phyloP scores from a whole-genome alignment of 1,140 invertebrate genomes.

The Agraylea sexmaculata region DNA sequence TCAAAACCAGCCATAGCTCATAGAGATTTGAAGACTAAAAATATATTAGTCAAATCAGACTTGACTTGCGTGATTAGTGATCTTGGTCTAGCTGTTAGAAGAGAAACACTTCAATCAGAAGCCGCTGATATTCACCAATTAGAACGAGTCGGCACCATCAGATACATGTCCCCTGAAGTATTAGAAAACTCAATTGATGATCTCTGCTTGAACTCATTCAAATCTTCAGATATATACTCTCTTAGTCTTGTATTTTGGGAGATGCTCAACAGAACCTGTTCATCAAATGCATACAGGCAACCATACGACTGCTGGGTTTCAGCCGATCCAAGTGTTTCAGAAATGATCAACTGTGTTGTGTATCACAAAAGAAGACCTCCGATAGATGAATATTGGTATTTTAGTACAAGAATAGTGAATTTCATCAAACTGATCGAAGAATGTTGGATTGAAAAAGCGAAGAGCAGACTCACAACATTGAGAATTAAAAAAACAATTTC shows the following conservation, averaged over 20 bases:
- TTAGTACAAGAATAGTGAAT: conserved; percentile 58
- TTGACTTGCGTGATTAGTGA: conserved; percentile 81
- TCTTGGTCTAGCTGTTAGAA: conserved; percentile 73
- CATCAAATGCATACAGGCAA: conserved; percentile 70
- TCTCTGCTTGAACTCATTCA: conserved; percentile 70
- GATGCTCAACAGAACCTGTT: conserved; percentile 62
- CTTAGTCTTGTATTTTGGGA: conserved; percentile 83
- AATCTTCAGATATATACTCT: conserved; percentile 74
- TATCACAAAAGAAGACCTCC: conserved; percentile 65
- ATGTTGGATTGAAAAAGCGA: conserved; percentile 82
- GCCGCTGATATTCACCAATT: conserved; percentile 1
- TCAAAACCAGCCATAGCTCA: conserved; percentile 80
- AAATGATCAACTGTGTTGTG: conserved; percentile 82
- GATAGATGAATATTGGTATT: conserved; percentile 71
- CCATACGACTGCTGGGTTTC: conserved; percentile 76
- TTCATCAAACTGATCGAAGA: conserved; percentile 76
- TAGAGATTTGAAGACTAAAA: conserved; percentile 82
- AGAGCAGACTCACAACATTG: conserved; percentile 67
- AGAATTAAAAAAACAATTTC: conserved; percentile 77
- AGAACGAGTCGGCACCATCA: conserved; percentile 60
- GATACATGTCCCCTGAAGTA: conserved; percentile 87
- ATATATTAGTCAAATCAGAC: conserved; percentile 73
- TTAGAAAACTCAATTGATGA: conserved; percentile 72
- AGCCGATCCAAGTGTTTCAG: conserved; percentile 80
- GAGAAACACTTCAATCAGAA: conserved; percentile 25